phyloP scores from a whole-genome alignment of 2,113 vertebrate genomes.

The Cyphotilapia sp. region DNA sequence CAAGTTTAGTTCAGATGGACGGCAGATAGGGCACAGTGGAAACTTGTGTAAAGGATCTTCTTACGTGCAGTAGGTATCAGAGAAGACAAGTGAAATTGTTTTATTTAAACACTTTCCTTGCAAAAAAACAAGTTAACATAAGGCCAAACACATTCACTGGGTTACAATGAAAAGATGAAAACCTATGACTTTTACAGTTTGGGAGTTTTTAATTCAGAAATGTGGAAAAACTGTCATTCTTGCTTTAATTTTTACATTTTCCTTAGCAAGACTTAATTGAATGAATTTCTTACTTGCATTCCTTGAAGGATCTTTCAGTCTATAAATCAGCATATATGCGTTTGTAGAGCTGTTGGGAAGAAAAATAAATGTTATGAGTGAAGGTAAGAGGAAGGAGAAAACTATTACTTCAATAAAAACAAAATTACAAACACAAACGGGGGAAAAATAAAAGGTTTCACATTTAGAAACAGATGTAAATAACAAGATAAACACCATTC shows the following conservation, averaged over 20 bases:
- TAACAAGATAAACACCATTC: background rate
- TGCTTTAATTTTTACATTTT: background rate
- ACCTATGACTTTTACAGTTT: background rate
- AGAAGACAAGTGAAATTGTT: background rate
- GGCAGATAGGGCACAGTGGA: background rate
- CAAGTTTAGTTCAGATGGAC: background rate
- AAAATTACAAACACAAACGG: background rate
- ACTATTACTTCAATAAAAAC: background rate
- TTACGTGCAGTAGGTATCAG: background rate
- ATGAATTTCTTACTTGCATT: slow-evolving; percentile 88
- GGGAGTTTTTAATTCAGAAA: background rate
- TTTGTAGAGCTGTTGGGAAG: slow-evolving; percentile 86
- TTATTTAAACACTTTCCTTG: background rate
- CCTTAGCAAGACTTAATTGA: background rate
- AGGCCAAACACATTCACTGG: background rate
- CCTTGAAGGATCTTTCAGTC: slow-evolving; percentile 88
- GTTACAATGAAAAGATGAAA: background rate
- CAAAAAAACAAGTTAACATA: background rate
- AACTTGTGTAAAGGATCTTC: background rate
- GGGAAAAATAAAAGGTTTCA: background rate
- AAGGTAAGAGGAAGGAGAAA: background rate
- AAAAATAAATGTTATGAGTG: background rate
- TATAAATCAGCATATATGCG: slow-evolving; percentile 98
- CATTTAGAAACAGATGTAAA: background rate
- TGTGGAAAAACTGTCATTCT: background rate